Percentiles rank a stretch among this genome's conserved stretches.
phyloP scores from a whole-genome alignment of 2,888 invertebrate genomes.

The Griposia aprilina region DNA sequence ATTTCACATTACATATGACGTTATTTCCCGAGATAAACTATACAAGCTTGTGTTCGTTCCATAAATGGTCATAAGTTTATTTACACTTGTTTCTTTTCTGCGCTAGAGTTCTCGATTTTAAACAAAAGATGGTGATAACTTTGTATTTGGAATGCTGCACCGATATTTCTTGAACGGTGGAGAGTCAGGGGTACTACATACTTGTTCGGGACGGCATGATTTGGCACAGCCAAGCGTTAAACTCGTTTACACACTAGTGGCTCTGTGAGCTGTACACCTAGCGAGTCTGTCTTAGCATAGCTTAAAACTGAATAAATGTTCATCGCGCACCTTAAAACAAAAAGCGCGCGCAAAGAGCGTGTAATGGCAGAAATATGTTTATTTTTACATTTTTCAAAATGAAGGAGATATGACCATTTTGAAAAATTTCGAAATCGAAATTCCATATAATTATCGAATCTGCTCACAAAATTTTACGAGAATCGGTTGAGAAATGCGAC shows the following conservation, averaged over 20 bases:
- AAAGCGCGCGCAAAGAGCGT: too few species aligned
- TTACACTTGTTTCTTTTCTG: conserved; percentile 17
- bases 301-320: too few species aligned
- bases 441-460: too few species aligned
- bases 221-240: background rate
- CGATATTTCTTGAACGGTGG: background rate
- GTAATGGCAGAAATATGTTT: too few species aligned
- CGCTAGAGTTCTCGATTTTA: background rate
- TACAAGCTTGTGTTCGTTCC: conserved; percentile 41
- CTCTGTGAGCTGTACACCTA: too few species aligned
- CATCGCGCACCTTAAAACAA: too few species aligned
- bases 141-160: background rate
- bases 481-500: too few species aligned
- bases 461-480: too few species aligned
- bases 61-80: conserved; percentile 48
- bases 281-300: too few species aligned
- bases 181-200: background rate
- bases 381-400: too few species aligned
- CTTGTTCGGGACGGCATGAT: background rate
- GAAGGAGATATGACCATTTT: too few species aligned
- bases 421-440: too few species aligned
- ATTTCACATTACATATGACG: conserved; percentile 78
- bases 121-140: conserved; percentile 15
- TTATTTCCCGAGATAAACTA: conserved; percentile 72
- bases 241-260: background rate